Percentiles rank a stretch among this genome's conserved stretches.
phyloP scores from a whole-genome alignment of 2,113 vertebrate species.

The Eulemur rufifrons region DNA sequence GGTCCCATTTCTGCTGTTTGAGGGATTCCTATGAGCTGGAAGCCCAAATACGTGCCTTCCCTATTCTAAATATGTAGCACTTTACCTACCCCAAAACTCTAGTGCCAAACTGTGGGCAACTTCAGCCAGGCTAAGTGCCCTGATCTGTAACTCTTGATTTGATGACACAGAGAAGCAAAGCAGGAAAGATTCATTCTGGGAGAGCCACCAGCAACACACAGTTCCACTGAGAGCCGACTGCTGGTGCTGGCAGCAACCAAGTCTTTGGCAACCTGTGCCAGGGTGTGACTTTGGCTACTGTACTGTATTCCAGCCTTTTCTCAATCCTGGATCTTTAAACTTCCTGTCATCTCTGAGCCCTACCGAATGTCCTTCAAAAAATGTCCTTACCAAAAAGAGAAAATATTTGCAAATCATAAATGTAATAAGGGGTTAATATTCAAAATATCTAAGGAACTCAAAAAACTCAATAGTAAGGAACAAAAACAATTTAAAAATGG shows the following conservation, averaged over 20 bases:
- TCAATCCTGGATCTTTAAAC: neutral
- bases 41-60: neutral
- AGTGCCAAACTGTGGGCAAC: neutral
- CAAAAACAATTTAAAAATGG: neutral
- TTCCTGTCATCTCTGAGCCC: neutral
- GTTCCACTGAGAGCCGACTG: neutral
- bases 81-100: neutral
- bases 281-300: neutral
- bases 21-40: neutral
- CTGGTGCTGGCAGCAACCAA: too few relatives aligned
- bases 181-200: neutral
- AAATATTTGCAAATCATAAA: neutral
- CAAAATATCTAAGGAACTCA: neutral
- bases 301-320: neutral
- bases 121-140: neutral
- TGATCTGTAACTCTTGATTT: neutral
- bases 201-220: neutral
- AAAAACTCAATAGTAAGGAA: neutral
- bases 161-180: neutral
- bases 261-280: too few relatives aligned
- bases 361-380: neutral
- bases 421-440: neutral
- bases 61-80: neutral
- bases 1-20: neutral
- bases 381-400: neutral